Base-by-base conservation (phyloP, 2,797 vertebrate genomes). In the Fratercula arctica region DNA sequence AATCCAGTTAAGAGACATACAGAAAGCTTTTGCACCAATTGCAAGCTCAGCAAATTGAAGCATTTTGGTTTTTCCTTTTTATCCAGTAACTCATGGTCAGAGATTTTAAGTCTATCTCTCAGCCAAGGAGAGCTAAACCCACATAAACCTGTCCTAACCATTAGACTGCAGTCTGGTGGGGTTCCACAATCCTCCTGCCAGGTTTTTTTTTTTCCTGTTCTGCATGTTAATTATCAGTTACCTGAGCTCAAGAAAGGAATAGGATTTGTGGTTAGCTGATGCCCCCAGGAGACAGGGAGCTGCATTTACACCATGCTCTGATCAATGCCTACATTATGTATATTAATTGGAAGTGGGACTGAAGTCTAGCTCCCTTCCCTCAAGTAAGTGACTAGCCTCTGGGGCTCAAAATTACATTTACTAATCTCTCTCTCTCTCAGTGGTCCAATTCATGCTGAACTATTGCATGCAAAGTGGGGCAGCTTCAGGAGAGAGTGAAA, bases 321-420 rank as follows among this genome's bases (percentile, higher is more conserved):
- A 54, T 78, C 50, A 93, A 76, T 91, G 43, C 66, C 79, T 81
- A 45, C 43, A 82, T 96, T 86, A 75, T 67, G 57, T 72, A 50
- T 26, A 61, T 68, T 95, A 94, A 91, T 79, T 95, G 66, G 80
- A 89, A 94, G 43, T 12, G 35, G 45, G 69, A 93, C 83, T 87
- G 69, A 82, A 94, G 33, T n/a, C 51, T 86, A 72, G 33, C 29
- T 96, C 87, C 79, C 76, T 95, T 78, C 76, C 54, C 83, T 84
- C 46, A 77, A 82, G 73, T 84, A 90, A 78, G 69, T 54, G 48
- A 48, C 94, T 33, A 70, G 57, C 82, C 94, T 94, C 85, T 91
- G 46, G 86, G 85, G 80, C 63, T 89, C 94, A 92, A 88, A 95
- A 93, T 93, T 87, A 76, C 86, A 81, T 95, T 93, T 86, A 81